Base-by-base conservation (phyloP, 2,797 vertebrate species). In the Tamandua tetradactyla region DNA sequence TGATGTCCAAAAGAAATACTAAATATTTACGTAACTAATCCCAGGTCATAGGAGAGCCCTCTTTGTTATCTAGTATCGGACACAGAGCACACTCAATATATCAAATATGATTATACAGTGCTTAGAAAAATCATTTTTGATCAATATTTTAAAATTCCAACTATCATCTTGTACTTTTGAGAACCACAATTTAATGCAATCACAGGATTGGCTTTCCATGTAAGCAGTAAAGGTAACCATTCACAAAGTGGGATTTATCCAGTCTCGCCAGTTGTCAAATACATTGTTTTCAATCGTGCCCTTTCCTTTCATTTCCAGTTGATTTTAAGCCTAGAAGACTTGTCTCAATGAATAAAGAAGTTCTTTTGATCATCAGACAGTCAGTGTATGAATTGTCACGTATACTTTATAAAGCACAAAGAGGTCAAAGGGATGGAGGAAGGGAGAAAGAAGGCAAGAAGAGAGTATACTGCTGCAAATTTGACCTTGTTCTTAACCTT, bases 111-210 rank as follows among this genome's bases (percentile, higher is more conserved):
- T 72, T 64, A 10, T 25, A 47, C 84, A 94, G 88, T 85, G 15
- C 52, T 42, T 40, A 59, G 27, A 52, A 57, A 75, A 59, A 89
- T 81, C 44, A 18, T 7, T 94, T 92, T 17, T 52, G 18, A 72
- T 72, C 9, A n/a, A 44, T 74, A 86, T 35, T 87, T 89, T 78
- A 40, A 86, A 91, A 52, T 72, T 93, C 25, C 68, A n/a, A 49
- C 9, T 3, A 47, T 81, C 35, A 62, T 66, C 10, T 89, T 89
- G 14, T 85, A 37, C n/a, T 83, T 84, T 6, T 47, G 0, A 47
- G 35, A 83, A 61, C 7, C n/a, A 83, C n/a, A 81, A 87, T 30
- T 55, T 35, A 72, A 66, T 47, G 20, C 22, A 78, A 5, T 37
- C 6, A 59, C 68, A 76, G 22, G 18, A 49, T 5, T 68, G 40